These are phyloP conservation scores for Nymphalis urticae DNA, from an alignment of 2,888 invertebrate species.

Conservation along the genomic window DNA sequence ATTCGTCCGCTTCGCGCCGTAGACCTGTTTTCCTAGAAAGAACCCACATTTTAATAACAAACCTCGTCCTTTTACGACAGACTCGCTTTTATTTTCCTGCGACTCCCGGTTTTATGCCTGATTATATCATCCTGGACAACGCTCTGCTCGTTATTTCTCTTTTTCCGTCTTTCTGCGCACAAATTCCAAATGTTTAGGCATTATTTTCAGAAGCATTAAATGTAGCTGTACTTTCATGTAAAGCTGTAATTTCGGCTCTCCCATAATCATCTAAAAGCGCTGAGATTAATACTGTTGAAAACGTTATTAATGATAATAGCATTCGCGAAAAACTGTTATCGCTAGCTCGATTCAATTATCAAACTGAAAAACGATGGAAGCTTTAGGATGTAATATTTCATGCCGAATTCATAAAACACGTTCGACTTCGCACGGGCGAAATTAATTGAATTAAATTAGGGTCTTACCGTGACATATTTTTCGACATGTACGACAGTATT, in stretches of 20 bases:
- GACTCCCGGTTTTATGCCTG: conserved; percentile 38
- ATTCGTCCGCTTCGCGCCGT: conserved; percentile 19
- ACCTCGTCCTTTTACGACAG: conserved; percentile 38
- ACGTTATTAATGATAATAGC: conserved; percentile 19
- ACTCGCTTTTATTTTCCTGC: conserved; percentile 39
- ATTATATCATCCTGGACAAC: conserved; percentile 43
- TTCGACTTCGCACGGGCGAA: too few species aligned
- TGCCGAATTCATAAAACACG: background rate
- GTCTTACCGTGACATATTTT: background rate
- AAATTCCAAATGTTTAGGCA: conserved; percentile 32
- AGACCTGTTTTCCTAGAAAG: conserved; percentile 29
- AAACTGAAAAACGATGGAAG: conserved; percentile 10
- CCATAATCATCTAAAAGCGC: conserved; percentile 25
- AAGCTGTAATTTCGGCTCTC: conserved; percentile 7
- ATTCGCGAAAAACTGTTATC: conserved; percentile 11
- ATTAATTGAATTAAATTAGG: too few species aligned
- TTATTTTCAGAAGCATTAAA: conserved; percentile 30
- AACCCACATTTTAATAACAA: conserved; percentile 40
- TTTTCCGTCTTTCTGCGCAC: conserved; percentile 32
- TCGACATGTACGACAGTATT: too few species aligned
- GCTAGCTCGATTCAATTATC: conserved; percentile 5
- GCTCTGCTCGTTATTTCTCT: conserved; percentile 38
- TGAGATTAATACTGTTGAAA: conserved; percentile 22
- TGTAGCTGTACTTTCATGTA: conserved; percentile 14
- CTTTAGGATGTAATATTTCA: conserved; percentile 2